Base-by-base conservation (phyloP, 2,797 vertebrate species). In the Aselliscus stoliczkanus region DNA sequence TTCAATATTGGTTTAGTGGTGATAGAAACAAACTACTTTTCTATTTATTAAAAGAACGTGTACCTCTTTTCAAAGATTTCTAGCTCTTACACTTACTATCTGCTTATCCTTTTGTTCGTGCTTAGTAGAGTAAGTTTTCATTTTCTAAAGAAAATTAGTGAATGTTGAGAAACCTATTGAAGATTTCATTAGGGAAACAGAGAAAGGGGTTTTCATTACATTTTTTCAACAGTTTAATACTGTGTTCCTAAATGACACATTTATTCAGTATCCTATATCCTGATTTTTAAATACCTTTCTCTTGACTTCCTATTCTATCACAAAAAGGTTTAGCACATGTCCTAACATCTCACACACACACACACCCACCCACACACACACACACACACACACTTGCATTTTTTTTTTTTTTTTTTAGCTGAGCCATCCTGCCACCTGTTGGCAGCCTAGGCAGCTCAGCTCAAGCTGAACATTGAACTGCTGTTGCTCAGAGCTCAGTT, bases 111-210 rank as follows among this genome's bases (percentile, higher is more conserved):
- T 93, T 25, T n/a, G 34, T 86, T 82, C 87, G 13, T 92, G 31
- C 2, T 73, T 4, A 5, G 34, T 10, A 72, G 81, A 21, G 54
- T 17, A 54, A 79, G 64, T 44, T 62, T 77, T 69, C 8, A 76
- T 42, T 72, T 90, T 90, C 18, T 73, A 90, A 89, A 90, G 76
- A 84, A 95, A 92, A 77, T 47, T 65, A 88, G 20, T 92, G 23
- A 84, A 37, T 70, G 4, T 60, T 81, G 65, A 5, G 42, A n/a
- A 69, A 62, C 29, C 56, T 77, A 56, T 21, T 94, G 27, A 83
- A 58, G 25, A 72, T 72, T 83, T 91, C 21, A 62, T 50, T 62
- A 56, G 64, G 7, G 7, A 23, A 52, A 14, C 23, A 80, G 23
- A n/a, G 13, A 17, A 69, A 69, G 34, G 12, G 2, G 1, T 52